Percentiles rank a stretch among this genome's conserved stretches.
Evolutionary conservation across 1,140 invertebrate species (phyloP).

Genomic region (Orius insidiosus): DNA sequence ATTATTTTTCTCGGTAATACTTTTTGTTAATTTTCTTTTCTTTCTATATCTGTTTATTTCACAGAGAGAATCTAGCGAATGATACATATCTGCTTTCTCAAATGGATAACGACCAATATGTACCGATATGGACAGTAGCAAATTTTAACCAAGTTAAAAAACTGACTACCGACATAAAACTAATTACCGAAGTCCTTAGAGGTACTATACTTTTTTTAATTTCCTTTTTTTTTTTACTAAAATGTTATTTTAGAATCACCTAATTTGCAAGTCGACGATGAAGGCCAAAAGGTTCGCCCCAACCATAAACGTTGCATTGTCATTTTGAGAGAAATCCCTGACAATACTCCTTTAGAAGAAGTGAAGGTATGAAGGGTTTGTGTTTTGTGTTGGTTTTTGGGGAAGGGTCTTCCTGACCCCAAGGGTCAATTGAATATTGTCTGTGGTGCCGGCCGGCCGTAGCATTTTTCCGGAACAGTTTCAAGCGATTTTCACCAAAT

Average conservation of each 20-base stretch:
- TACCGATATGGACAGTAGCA: conserved; percentile 79
- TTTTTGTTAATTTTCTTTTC: too few species aligned
- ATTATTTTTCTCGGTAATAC: conserved; percentile 71
- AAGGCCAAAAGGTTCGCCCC: conserved; percentile 72
- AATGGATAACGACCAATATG: conserved; percentile 93
- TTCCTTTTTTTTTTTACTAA: too few species aligned
- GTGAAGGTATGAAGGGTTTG: conserved; percentile 45
- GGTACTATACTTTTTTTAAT: conserved; percentile 31
- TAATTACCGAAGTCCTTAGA: conserved; percentile 74
- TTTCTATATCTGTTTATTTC: too few species aligned
- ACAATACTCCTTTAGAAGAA: conserved; percentile 64
- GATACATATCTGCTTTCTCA: conserved; percentile 83
- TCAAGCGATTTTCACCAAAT: too few species aligned
- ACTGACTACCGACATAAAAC: conserved; percentile 69
- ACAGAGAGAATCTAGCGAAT: conserved; percentile 76
- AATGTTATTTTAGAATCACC: conserved; percentile 50
- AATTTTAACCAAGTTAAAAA: conserved; percentile 83
- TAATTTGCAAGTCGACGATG: conserved; percentile 84
- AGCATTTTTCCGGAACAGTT: too few species aligned
- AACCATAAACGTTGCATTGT: conserved; percentile 82
- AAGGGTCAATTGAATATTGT: too few species aligned
- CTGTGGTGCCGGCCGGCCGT: too few species aligned
- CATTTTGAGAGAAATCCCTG: conserved; percentile 75
- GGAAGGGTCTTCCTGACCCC: too few species aligned
- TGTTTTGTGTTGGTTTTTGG: too few species aligned